These are phyloP conservation scores for Meloidogyne floridensis DNA, from an alignment of 1,140 invertebrate species.

Conservation along the genomic window DNA sequence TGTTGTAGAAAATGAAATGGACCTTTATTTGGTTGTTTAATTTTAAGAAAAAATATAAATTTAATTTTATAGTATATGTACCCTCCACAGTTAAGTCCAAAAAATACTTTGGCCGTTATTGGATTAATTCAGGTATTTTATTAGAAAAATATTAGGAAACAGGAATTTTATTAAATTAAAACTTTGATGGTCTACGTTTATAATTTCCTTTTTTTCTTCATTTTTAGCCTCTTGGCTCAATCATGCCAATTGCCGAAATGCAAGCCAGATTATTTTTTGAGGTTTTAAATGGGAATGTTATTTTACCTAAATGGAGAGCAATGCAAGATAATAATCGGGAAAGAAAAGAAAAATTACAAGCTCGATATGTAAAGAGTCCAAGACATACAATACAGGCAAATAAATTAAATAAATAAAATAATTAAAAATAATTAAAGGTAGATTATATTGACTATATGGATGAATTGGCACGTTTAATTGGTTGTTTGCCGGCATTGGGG, in stretches of 20 bases:
- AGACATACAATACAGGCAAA: slow-evolving; percentile 49
- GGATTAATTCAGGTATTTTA: slow-evolving; percentile 69
- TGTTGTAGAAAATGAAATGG: slow-evolving; percentile 65
- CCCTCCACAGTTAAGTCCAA: slow-evolving; percentile 64
- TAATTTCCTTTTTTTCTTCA: no score
- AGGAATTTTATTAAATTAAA: no score
- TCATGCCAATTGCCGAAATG: slow-evolving; percentile 71
- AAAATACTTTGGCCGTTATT: slow-evolving; percentile 69
- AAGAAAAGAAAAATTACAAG: slow-evolving; percentile 20
- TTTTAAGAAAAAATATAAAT: neutral
- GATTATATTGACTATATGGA: slow-evolving; percentile 55
- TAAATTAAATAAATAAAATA: slow-evolving; percentile 10
- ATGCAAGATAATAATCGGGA: slow-evolving; percentile 32
- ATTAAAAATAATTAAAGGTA: slow-evolving; percentile 30
- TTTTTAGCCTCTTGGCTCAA: slow-evolving; percentile 67
- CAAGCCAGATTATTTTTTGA: slow-evolving; percentile 65
- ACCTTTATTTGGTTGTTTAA: slow-evolving; percentile 66
- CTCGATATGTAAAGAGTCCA: slow-evolving; percentile 43
- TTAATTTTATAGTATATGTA: slow-evolving; percentile 64
- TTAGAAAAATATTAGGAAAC: slow-evolving; percentile 4
- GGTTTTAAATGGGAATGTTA: slow-evolving; percentile 33
- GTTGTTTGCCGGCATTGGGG: slow-evolving; percentile 36
- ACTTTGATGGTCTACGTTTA: no score
- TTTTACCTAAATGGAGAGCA: slow-evolving; percentile 28
- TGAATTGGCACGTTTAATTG: slow-evolving; percentile 46